Conservation (phyloP, 2,888 invertebrate genomes). For the Thecocarcelia acutangulata region DNA sequence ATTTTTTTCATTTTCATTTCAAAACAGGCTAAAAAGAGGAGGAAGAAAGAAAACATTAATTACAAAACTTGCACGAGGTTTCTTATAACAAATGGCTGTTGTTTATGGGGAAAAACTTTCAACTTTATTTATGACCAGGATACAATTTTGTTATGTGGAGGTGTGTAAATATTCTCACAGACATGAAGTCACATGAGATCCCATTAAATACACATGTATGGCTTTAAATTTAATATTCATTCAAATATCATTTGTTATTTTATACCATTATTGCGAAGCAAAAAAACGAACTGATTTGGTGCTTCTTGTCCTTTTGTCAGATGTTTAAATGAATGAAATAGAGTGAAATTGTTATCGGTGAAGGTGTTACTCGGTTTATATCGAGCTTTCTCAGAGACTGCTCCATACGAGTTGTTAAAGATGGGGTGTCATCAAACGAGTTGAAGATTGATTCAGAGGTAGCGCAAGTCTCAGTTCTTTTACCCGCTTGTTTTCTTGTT, state of each 20-base stretch:
- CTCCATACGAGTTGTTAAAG: no score
- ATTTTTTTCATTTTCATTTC: not conserved
- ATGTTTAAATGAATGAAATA: slow-evolving; percentile 11
- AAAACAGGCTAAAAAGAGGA: not conserved
- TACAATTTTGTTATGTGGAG: slow-evolving; percentile 5
- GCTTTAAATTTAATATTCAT: slow-evolving; percentile 52
- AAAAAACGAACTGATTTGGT: slow-evolving; percentile 12
- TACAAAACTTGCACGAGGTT: slow-evolving; percentile 28
- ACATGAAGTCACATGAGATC: slow-evolving; percentile 33
- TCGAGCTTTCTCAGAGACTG: no score
- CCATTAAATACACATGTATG: slow-evolving; percentile 54
- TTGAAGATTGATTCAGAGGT: no score
- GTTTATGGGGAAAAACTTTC: slow-evolving; percentile 4
- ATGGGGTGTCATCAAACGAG: no score
- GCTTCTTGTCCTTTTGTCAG: not conserved
- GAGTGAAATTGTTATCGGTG: no score
- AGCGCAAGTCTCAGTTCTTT: no score
- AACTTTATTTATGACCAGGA: slow-evolving; percentile 26
- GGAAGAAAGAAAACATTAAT: not conserved
- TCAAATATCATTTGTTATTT: slow-evolving; percentile 52
- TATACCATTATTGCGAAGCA: slow-evolving; percentile 28
- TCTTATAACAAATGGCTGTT: slow-evolving; percentile 19
- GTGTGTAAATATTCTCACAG: slow-evolving; percentile 6
- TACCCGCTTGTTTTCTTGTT: no score
- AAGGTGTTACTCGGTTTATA: no score